Percentiles rank a stretch among this genome's conserved stretches.
phyloP scores from a whole-genome alignment of 2,797 vertebrate species.

The Trachurus trachurus region DNA sequence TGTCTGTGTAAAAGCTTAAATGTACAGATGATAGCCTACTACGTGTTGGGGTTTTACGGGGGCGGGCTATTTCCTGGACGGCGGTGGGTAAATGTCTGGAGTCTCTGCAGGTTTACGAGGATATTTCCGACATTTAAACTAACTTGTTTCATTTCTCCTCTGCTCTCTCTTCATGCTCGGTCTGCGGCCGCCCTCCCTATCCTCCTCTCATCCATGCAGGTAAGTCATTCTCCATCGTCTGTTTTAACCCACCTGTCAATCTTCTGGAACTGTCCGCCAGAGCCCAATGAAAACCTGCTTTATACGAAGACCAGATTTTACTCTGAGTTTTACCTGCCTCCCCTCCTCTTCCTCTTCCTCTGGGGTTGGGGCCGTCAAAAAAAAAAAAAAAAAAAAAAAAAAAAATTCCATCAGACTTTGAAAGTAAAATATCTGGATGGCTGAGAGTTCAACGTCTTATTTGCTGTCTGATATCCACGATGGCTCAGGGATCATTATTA shows the following conservation, averaged over 20 bases:
- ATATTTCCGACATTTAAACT: neutral
- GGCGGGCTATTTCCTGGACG: neutral
- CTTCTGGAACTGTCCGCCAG: conserved; percentile 15
- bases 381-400: neutral
- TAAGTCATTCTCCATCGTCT: conserved; percentile 26
- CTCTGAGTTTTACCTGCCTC: conserved; percentile 1
- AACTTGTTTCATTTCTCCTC: neutral
- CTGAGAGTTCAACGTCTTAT: neutral
- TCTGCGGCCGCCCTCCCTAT: neutral
- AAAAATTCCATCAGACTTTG: conserved; percentile 9
- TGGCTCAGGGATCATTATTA: neutral
- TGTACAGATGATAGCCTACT: neutral
- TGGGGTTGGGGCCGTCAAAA: neutral
- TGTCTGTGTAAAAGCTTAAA: neutral
- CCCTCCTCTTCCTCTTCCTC: neutral
- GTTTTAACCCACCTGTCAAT: conserved; percentile 35
- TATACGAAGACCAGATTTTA: conserved; percentile 4
- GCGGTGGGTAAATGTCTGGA: neutral
- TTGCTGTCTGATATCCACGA: neutral
- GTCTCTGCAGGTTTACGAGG: neutral
- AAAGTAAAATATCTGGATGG: conserved; percentile 12
- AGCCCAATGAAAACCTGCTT: conserved; percentile 21
- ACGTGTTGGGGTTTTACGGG: neutral
- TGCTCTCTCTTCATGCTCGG: neutral
- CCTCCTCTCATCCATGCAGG: conserved; percentile 35